phyloP scores from a whole-genome alignment of 35 echinoderm and acorn worm genomes.

The Ophiothrix spiculata region DNA sequence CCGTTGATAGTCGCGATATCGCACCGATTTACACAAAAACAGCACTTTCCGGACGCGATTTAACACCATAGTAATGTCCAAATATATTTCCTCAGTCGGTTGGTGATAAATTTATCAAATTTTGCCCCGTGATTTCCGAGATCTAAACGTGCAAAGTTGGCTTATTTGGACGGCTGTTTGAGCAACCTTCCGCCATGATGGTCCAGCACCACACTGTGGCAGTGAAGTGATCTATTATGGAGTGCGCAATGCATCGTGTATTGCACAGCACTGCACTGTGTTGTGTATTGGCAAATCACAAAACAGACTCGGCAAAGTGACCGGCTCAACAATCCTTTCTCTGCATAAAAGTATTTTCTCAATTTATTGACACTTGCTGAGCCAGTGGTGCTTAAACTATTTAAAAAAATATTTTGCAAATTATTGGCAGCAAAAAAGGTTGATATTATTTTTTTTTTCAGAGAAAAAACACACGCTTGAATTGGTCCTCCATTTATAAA shows the following conservation, averaged over 20 bases:
- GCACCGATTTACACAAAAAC: neutral
- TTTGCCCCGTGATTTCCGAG: neutral
- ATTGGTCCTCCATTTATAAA: too few species aligned
- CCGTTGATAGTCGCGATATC: neutral
- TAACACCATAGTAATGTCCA: neutral
- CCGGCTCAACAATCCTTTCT: neutral
- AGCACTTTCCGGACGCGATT: neutral
- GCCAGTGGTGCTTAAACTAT: too few species aligned
- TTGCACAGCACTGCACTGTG: neutral
- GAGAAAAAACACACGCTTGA: too few species aligned
- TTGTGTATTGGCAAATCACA: neutral
- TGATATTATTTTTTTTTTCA: too few species aligned
- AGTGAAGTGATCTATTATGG: neutral
- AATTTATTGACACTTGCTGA: too few species aligned
- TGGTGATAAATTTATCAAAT: neutral
- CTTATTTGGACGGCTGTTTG: neutral
- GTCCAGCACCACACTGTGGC: neutral
- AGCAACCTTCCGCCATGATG: slow-evolving; percentile 13
- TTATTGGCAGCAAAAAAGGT: too few species aligned
- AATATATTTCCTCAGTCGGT: neutral
- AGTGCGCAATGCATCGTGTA: neutral
- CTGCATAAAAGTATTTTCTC: too few species aligned
- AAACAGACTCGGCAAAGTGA: neutral
- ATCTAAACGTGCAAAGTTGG: neutral
- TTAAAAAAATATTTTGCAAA: too few species aligned